Percentiles rank a stretch among this genome's conserved stretches.
Evolutionary conservation across 2,888 invertebrate genomes (phyloP).

Genomic region (Cosmia trapezina): DNA sequence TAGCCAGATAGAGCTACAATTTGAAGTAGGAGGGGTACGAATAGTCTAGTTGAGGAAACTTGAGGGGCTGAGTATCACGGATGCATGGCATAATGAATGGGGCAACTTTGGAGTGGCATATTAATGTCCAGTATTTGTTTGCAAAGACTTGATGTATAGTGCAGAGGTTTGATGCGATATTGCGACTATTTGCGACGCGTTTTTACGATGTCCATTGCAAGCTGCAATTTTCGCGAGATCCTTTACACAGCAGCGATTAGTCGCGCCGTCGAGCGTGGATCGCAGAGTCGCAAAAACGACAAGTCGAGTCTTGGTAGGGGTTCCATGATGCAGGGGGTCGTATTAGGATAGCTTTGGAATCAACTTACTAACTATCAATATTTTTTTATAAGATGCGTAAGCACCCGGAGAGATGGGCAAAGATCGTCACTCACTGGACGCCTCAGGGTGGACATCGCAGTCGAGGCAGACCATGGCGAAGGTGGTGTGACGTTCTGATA

Average conservation of each 20-base stretch:
- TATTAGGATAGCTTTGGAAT: background rate
- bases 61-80: background rate
- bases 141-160: background rate
- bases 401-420: background rate
- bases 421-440: background rate
- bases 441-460: background rate
- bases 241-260: background rate
- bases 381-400: background rate
- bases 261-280: background rate
- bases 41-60: background rate
- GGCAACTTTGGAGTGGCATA: background rate
- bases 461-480: background rate
- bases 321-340: background rate
- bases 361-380: background rate
- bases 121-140: background rate
- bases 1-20: background rate
- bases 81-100: background rate
- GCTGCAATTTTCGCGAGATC: background rate
- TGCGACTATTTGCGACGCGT: background rate
- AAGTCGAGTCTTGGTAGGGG: background rate
- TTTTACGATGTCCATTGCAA: conserved; percentile 8
- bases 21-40: background rate
- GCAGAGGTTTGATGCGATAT: background rate
- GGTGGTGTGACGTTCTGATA: background rate
- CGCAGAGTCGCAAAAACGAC: background rate